Evolutionary conservation across 2,888 invertebrate genomes (phyloP).

Genomic region (Heliconius hortense): DNA sequence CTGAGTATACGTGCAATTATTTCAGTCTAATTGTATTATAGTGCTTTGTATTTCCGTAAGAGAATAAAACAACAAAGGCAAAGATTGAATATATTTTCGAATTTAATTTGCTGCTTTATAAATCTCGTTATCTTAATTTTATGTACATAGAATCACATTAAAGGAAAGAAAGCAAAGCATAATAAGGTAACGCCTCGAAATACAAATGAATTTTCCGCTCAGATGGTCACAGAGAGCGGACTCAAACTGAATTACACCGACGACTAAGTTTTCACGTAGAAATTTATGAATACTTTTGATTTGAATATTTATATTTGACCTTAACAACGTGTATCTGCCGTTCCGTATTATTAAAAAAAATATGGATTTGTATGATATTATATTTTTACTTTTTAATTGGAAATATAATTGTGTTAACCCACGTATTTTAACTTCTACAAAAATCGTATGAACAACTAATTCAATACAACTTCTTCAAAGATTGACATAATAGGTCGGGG

Average conservation of each 20-base stretch:
- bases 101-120: constrained; percentile 15
- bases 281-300: constrained; percentile 18
- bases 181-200: constrained; percentile 26
- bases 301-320: constrained; percentile 14
- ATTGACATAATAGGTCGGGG: no score
- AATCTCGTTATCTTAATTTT: constrained; percentile 22
- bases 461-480: no score
- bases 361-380: background rate
- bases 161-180: constrained; percentile 22
- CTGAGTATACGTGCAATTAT: background rate
- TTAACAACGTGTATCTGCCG: background rate
- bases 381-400: background rate
- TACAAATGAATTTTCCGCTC: constrained; percentile 25
- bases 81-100: background rate
- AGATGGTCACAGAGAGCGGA: constrained; percentile 19
- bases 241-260: constrained; percentile 21
- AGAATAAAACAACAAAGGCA: background rate
- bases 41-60: background rate
- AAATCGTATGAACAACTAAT: no score
- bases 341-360: background rate
- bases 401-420: background rate
- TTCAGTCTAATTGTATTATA: background rate
- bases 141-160: constrained; percentile 24
- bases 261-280: constrained; percentile 22
- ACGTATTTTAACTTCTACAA: background rate